A percentile compares a stretch with the other conserved stretches of the same genome.
Evolutionary conservation across 2,888 invertebrate genomes (phyloP).

Genomic region (Geotrupes spiniger): DNA sequence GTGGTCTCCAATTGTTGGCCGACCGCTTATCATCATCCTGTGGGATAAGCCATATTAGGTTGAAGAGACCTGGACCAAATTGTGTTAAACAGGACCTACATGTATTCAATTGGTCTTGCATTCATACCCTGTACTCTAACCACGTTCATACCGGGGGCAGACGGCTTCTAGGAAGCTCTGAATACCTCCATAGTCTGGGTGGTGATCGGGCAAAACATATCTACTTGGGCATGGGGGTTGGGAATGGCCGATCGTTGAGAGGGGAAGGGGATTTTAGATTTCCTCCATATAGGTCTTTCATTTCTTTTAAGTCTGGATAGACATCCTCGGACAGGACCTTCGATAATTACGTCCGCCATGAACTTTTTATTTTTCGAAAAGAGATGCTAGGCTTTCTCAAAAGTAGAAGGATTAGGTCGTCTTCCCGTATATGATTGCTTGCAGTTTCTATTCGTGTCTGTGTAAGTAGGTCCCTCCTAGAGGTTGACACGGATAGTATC

Average conservation of each 20-base stretch:
- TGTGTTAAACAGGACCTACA: too few species aligned
- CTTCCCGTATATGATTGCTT: too few species aligned
- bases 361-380: conserved; percentile 13
- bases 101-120: not conserved
- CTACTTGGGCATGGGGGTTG: not conserved
- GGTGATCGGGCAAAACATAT: conserved; percentile 8
- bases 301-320: conserved; percentile 8
- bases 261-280: conserved; percentile 17
- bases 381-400: conserved; percentile 26
- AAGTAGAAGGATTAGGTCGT: not conserved
- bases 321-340: conserved; percentile 3
- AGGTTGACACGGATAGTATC: too few species aligned
- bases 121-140: conserved; percentile 13
- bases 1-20: conserved; percentile 28
- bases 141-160: conserved; percentile 24
- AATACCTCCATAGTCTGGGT: conserved; percentile 18
- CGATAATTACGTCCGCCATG: conserved; percentile 16
- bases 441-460: too few species aligned
- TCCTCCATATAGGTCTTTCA: conserved; percentile 11
- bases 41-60: too few species aligned
- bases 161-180: conserved; percentile 14
- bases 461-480: too few species aligned
- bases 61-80: too few species aligned
- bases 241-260: too few species aligned
- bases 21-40: conserved; percentile 24